Evolutionary conservation across 2,888 invertebrate species (phyloP).

Genomic region (Junonia oenone): DNA sequence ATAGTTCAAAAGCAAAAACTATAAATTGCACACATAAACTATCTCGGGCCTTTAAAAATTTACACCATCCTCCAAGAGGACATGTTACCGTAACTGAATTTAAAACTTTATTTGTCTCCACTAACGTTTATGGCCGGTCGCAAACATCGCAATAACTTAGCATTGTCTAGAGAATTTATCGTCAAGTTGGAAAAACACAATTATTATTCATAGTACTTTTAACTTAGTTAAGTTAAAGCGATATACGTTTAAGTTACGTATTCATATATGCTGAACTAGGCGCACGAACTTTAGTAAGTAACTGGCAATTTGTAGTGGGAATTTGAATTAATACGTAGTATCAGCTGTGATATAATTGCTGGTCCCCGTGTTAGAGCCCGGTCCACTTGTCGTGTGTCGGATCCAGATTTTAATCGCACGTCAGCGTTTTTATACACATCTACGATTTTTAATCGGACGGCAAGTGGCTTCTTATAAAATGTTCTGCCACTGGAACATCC

Average conservation of each 20-base stretch:
- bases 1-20: background rate
- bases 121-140: slow-evolving; percentile 20
- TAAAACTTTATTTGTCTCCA: slow-evolving; percentile 25
- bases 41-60: slow-evolving; percentile 11
- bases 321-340: slow-evolving; percentile 26
- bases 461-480: too few relatives aligned
- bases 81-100: slow-evolving; percentile 21
- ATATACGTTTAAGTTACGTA: slow-evolving; percentile 9
- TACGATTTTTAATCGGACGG: too few relatives aligned
- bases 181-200: slow-evolving; percentile 15
- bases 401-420: too few relatives aligned
- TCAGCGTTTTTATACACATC: too few relatives aligned
- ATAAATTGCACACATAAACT: slow-evolving; percentile 10
- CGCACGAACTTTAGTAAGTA: slow-evolving; percentile 22
- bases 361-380: too few relatives aligned
- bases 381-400: too few relatives aligned
- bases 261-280: slow-evolving; percentile 27
- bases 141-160: slow-evolving; percentile 26
- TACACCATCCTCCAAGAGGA: slow-evolving; percentile 10
- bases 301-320: slow-evolving; percentile 27
- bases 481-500: too few relatives aligned
- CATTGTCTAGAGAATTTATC: slow-evolving; percentile 24
- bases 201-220: slow-evolving; percentile 19
- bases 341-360: slow-evolving; percentile 25
- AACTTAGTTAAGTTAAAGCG: slow-evolving; percentile 8